phyloP scores from a whole-genome alignment of 2,888 invertebrate genomes.

The Meghimatium bilineatum region DNA sequence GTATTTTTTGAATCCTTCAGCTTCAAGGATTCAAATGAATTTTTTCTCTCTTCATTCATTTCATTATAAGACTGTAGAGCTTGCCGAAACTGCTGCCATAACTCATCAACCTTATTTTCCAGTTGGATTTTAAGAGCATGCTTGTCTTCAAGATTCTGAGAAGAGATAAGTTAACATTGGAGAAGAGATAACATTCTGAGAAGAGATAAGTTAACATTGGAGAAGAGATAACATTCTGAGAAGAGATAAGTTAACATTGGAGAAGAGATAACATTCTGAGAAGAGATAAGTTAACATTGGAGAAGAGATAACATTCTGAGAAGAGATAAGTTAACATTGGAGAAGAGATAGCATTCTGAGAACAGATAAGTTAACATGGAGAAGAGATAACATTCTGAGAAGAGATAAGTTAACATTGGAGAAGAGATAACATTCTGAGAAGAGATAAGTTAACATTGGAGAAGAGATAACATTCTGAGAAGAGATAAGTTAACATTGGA shows the following conservation, averaged over 20 bases:
- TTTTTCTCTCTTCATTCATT: slow-evolving; percentile 76
- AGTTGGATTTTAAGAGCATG: slow-evolving; percentile 75
- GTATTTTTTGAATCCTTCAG: slow-evolving; percentile 76
- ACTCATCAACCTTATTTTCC: slow-evolving; percentile 74
- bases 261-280: slow-evolving; percentile 76
- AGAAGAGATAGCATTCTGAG: slow-evolving; percentile 64
- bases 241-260: not conserved
- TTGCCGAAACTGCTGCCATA: slow-evolving; percentile 74
- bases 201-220: not conserved
- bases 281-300: not conserved
- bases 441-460: too few species aligned
- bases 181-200: slow-evolving; percentile 76
- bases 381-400: slow-evolving; percentile 75
- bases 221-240: slow-evolving; percentile 76
- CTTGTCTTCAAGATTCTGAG: slow-evolving; percentile 77
- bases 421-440: slow-evolving; percentile 75
- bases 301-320: slow-evolving; percentile 76
- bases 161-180: not conserved
- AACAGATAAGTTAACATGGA: not conserved
- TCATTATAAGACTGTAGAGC: slow-evolving; percentile 76
- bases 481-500: too few species aligned
- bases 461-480: slow-evolving; percentile 75
- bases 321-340: not conserved
- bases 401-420: too few species aligned
- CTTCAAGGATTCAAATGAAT: slow-evolving; percentile 75